Percentiles rank a stretch among this genome's conserved stretches.
Conservation (phyloP, 2,888 invertebrate genomes). For the Agapetus fuscipes region DNA sequence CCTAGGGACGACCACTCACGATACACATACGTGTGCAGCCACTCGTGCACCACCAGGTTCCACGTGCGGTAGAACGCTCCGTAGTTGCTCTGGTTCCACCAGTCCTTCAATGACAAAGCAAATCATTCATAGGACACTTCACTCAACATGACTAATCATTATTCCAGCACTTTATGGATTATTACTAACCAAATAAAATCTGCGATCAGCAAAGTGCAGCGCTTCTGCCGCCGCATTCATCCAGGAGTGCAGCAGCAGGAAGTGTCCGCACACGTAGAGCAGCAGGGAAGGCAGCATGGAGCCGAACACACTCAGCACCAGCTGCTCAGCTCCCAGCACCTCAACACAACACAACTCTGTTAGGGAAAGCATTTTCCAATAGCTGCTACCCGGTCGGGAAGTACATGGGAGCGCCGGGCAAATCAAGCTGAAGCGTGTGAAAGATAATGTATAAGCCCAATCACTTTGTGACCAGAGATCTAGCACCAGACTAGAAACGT, state of each 20-base stretch:
- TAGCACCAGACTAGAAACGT: no score
- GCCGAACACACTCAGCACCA: conserved; percentile 56
- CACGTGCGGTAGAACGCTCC: conserved; percentile 82
- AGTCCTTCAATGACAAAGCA: conserved; percentile 51
- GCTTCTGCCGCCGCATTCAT: conserved; percentile 86
- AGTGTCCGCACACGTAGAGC: conserved; percentile 67
- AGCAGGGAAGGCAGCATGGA: conserved; percentile 67
- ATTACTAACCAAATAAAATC: conserved; percentile 58
- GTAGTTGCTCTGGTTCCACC: conserved; percentile 89
- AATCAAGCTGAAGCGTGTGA: no score
- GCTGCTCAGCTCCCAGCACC: conserved; percentile 36
- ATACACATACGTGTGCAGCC: conserved; percentile 86
- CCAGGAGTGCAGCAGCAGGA: conserved; percentile 84
- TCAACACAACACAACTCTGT: no score
- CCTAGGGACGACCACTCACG: conserved; percentile 49
- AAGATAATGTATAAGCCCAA: no score
- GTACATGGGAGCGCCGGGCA: no score
- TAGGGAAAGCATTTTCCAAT: no score
- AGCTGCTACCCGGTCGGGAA: no score
- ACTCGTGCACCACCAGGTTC: conserved; percentile 93
- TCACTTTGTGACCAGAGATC: no score
- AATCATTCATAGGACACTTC: no score
- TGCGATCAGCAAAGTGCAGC: conserved; percentile 75
- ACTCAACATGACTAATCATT: no score
- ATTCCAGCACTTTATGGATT: no score